phyloP scores from a whole-genome alignment of 2,888 invertebrate genomes.

The Yponomeuta evonymella region DNA sequence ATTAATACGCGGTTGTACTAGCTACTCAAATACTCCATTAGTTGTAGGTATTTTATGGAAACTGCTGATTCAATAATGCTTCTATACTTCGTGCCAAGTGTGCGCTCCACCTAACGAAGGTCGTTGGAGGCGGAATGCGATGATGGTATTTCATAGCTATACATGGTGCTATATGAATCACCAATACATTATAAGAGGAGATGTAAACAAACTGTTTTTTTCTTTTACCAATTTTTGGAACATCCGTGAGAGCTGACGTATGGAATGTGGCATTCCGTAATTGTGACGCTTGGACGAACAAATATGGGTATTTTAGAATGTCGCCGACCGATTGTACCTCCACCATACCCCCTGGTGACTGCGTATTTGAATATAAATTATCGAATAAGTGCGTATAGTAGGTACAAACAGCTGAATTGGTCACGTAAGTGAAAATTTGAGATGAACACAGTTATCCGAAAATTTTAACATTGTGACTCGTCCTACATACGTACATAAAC shows the following conservation, averaged over 20 bases:
- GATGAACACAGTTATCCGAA: no score
- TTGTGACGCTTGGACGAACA: not conserved
- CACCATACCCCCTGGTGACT: not conserved
- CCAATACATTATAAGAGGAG: not conserved
- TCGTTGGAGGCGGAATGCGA: not conserved
- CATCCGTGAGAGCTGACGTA: constrained; percentile 2
- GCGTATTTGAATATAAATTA: not conserved
- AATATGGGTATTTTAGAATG: not conserved
- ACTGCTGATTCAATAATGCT: not conserved
- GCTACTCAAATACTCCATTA: no score
- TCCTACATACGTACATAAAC: no score
- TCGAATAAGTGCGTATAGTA: not conserved
- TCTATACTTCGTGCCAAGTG: not conserved
- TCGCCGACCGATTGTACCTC: not conserved
- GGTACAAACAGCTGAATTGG: no score
- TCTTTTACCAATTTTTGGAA: not conserved
- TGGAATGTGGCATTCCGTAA: not conserved
- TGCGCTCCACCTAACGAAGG: not conserved
- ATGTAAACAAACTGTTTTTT: constrained; percentile 1
- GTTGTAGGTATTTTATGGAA: no score
- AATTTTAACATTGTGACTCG: no score
- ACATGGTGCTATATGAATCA: not conserved
- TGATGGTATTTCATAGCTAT: not conserved
- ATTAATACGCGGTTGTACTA: no score
- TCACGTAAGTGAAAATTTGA: no score